Evolutionary conservation across 1,140 invertebrate genomes (phyloP), one percentile per base, ranked within the genome.

Genomic region (Lithobius niger): DNA sequence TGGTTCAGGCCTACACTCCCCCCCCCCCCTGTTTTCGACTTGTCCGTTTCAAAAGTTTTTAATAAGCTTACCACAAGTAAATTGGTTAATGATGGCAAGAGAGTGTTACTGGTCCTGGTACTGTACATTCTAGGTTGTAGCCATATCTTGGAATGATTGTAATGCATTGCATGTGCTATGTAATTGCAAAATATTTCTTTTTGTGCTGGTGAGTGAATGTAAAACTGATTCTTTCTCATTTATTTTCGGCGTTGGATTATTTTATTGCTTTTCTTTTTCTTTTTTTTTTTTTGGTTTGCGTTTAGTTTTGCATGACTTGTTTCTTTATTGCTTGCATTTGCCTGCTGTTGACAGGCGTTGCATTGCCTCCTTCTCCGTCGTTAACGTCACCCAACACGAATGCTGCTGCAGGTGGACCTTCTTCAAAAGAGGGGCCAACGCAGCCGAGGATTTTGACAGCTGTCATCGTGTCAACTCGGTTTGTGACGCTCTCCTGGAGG

Each of bases 401-500:
- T 49, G 27, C 25, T 4, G 43, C 6, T 53, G 6, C 43, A 61
- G 57, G 60, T 49, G 55, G 51, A 52, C 49, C 44, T 19, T 47
- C 40, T 50, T 67, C 63, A 31, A 63, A 65, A 27, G 67, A 73
- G 43, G 61, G 69, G 16, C 83, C 84, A 0, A 80, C 82, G 3
- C 71, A 82, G 1, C 86, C 91, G 0, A 71, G 75, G 31, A 81
- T 84, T 59, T 69, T 94, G 15, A 79, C 78, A 53, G 82, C 86
- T 0, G 80, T 80, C 21, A 79, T 88, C 53, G 77, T 84, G 6
- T 84, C 85, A 62, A 79, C 83, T 10, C 73, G 90, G 57, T 90
- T 88, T 63, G 82, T 94, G 21, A 85, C 86, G 1, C 75, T 94
- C 21, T 81, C 79, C 31, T 94, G 91, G 85, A 79, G 82, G 60